phyloP scores from a whole-genome alignment of 2,113 vertebrate species.

The Aegithalos caudatus region DNA sequence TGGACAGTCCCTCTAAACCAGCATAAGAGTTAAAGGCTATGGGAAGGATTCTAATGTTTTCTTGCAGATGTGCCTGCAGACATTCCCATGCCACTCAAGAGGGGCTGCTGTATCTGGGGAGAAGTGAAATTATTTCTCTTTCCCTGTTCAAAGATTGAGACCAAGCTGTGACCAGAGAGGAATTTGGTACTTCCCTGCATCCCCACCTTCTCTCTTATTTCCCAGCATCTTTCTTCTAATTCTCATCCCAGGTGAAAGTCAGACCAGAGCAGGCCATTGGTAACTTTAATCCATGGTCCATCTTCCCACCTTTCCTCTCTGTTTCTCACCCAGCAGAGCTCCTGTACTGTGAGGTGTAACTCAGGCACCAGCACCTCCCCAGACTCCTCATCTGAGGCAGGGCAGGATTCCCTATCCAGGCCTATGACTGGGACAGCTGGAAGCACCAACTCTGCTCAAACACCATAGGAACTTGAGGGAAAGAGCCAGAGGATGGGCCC shows the following conservation, averaged over 20 bases:
- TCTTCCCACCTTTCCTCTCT: background rate
- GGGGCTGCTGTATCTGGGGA: background rate
- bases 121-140: background rate
- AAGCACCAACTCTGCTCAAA: background rate
- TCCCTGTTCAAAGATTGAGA: background rate
- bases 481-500: background rate
- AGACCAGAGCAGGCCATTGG: background rate
- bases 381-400: background rate
- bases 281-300: background rate
- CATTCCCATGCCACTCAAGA: background rate
- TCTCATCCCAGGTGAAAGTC: background rate
- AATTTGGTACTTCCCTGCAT: background rate
- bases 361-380: background rate
- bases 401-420: background rate
- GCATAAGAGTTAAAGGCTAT: fast-evolving
- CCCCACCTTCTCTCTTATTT: background rate
- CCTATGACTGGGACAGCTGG: background rate
- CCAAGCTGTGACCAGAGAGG: background rate
- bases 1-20: background rate
- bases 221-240: background rate
- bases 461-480: background rate
- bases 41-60: background rate
- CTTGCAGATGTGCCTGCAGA: background rate
- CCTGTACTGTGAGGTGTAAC: background rate
- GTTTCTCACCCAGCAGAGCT: background rate